Base-by-base conservation (phyloP, 2,113 vertebrate genomes). In the Psittacara wagleri region DNA sequence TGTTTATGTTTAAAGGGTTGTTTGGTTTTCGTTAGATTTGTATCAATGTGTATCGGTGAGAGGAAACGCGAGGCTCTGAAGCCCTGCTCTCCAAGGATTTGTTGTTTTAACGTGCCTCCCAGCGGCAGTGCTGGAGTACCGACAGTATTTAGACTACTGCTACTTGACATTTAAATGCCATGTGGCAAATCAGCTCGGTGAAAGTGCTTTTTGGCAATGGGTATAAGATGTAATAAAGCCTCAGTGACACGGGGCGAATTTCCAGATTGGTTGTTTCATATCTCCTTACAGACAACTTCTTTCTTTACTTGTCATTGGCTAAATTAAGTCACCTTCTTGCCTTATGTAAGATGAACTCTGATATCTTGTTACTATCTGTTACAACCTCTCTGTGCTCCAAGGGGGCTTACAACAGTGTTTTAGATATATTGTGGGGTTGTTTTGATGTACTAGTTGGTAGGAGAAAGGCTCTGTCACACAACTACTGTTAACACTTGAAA, bases 251-350 rank as follows among this genome's bases (percentile, higher is more conserved):
- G 39, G 39, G 39, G 76, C 94, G 39, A 54, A 85, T 41, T 87
- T 95, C 83, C 72, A 85, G n/a, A 70, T 83, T 75, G 74, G 63
- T 24, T 85, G 18, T 75, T 94, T 88, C 75, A 0, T 79, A 92
- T 97, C 88, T 86, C 41, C 95, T 96, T 79, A 78, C 76, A 27
- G 57, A 46, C 49, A 87, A 44, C 64, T 95, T 94, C 44, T 95
- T 94, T 87, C 84, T 97, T 77, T 94, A 72, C 70, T 81, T 72
- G 74, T 97, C 90, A 94, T 31, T 86, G 43, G 79, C 73, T 87
- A 86, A 91, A 95, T 97, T 43, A 83, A 83, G 74, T 95, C 86
- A 72, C 91, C 76, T 88, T 81, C 67, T 96, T 88, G 83, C 37
- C 90, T 89, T 92, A 89, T 19, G 48, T 96, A 93, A 96, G 55